phyloP scores from a whole-genome alignment of 2,797 vertebrate genomes.

The Knipowitschia caucasica region DNA sequence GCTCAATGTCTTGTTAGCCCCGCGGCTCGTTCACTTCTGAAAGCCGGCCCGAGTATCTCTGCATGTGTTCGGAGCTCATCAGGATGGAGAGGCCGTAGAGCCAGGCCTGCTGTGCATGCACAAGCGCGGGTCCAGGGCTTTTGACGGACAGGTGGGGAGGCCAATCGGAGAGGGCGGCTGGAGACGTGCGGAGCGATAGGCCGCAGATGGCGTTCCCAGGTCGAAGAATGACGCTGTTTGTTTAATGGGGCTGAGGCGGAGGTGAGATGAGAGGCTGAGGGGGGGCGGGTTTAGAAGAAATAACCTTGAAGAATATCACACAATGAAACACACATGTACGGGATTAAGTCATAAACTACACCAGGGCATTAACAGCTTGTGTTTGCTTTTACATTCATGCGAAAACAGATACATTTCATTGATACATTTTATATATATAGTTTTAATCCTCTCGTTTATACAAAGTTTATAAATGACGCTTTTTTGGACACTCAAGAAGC shows the following conservation, averaged over 20 bases:
- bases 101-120: constrained; percentile 54
- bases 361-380: no score
- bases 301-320: not conserved
- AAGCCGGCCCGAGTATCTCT: constrained; percentile 25
- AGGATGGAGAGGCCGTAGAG: constrained; percentile 56
- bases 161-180: constrained; percentile 38
- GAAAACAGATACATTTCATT: no score
- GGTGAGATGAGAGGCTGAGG: constrained; percentile 1
- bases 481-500: no score
- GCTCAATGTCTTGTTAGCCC: constrained; percentile 65
- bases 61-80: constrained; percentile 36
- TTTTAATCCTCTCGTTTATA: no score
- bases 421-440: no score
- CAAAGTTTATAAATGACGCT: no score
- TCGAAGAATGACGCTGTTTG: constrained; percentile 61
- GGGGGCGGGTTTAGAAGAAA: constrained; percentile 9
- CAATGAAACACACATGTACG: no score
- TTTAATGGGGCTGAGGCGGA: constrained; percentile 44
- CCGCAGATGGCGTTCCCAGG: constrained; percentile 27
- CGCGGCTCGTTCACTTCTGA: constrained; percentile 38
- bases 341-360: no score
- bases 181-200: constrained; percentile 42
- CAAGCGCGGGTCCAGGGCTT: constrained; percentile 36
- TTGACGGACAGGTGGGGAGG: constrained; percentile 26
- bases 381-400: no score